Evolutionary conservation across 2,888 invertebrate genomes (phyloP).

Genomic region (Drosophila formosana): DNA sequence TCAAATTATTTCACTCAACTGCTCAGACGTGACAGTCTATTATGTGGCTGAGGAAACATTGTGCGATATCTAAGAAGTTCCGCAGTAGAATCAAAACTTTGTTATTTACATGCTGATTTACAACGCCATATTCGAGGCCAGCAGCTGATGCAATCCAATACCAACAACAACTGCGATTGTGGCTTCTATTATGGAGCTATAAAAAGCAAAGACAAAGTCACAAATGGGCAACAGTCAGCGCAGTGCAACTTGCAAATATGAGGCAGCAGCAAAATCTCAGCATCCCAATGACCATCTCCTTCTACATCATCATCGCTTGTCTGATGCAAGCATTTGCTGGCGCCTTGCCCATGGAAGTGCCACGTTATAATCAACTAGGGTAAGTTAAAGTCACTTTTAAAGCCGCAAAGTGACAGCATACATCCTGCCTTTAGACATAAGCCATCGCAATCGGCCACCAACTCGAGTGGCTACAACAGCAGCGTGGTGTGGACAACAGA

Average conservation of each 20-base stretch:
- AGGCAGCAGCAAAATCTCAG: conserved; percentile 34
- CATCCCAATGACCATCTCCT: conserved; percentile 15
- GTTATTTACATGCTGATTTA: conserved; percentile 52
- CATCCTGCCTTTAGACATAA: conserved; percentile 5
- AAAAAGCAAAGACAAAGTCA: conserved; percentile 49
- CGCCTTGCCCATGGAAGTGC: conserved; percentile 43
- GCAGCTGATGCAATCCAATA: conserved; percentile 31
- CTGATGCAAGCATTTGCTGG: conserved; percentile 26
- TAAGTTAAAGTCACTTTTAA: conserved; percentile 13
- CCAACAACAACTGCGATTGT: conserved; percentile 5
- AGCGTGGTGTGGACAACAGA: conserved; percentile 15
- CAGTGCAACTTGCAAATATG: conserved; percentile 42
- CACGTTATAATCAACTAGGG: conserved; percentile 59
- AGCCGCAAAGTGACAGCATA: neutral
- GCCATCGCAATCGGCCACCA: neutral
- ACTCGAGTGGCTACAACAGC: conserved; percentile 15
- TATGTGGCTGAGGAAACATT: neutral
- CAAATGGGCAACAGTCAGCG: conserved; percentile 46
- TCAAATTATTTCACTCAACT: conserved; percentile 1
- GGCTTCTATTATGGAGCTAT: conserved; percentile 41
- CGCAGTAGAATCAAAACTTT: conserved; percentile 36
- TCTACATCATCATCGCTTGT: conserved; percentile 21
- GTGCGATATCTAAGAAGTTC: conserved; percentile 52
- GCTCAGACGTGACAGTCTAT: conserved; percentile 59
- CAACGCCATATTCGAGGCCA: conserved; percentile 51